A percentile compares a stretch with the other conserved stretches of the same genome.
Conservation (phyloP, 2,797 vertebrate species). For the Gila robusta region DNA sequence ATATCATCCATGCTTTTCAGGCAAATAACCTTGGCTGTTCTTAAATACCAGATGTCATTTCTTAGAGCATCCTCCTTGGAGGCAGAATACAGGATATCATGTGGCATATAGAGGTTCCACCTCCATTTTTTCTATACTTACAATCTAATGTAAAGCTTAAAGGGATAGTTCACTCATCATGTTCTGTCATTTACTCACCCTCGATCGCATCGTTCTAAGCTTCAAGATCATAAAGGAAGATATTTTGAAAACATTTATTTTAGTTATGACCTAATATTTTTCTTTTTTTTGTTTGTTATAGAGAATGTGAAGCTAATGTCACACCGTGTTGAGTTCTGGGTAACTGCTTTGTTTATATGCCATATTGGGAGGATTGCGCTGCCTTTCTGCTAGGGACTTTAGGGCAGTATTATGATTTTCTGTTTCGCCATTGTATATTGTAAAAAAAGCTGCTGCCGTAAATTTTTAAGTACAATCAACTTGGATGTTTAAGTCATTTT, state of each 20-base stretch:
- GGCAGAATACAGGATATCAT: conserved; percentile 64
- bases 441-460: too few relatives aligned
- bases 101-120: conserved; percentile 17
- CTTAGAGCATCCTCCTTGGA: conserved; percentile 67
- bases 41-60: conserved; percentile 67
- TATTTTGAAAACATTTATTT: not conserved
- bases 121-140: not conserved
- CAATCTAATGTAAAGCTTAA: not conserved
- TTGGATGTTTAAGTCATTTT: too few relatives aligned
- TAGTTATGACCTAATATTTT: not conserved
- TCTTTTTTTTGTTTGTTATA: not conserved
- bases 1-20: conserved; percentile 52
- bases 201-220: not conserved
- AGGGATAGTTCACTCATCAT: not conserved
- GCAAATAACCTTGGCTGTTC: conserved; percentile 59
- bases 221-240: not conserved
- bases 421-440: too few relatives aligned
- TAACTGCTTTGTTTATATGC: too few relatives aligned
- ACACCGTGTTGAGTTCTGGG: too few relatives aligned
- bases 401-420: too few relatives aligned
- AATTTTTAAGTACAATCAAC: too few relatives aligned
- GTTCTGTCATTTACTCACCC: not conserved
- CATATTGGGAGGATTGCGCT: too few relatives aligned
- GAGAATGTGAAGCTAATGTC: too few relatives aligned
- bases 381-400: too few relatives aligned